Conservation (phyloP, 2,888 invertebrate species). For the Agrochola lota region DNA sequence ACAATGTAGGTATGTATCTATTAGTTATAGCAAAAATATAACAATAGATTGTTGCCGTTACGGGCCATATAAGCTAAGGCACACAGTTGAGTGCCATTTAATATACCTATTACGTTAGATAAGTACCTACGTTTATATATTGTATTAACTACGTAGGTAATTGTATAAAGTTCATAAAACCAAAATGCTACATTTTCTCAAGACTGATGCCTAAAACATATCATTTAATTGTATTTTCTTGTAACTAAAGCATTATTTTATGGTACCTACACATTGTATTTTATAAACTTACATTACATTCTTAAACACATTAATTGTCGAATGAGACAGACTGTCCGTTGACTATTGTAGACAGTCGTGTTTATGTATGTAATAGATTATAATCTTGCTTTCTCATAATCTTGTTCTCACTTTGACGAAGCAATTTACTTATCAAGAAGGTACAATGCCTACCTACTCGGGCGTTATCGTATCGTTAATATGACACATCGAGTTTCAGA, state of each 20-base stretch:
- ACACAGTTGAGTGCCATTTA: slow-evolving; percentile 23
- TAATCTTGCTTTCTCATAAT: not conserved
- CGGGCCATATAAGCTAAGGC: slow-evolving; percentile 13
- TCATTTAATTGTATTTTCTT: slow-evolving; percentile 80
- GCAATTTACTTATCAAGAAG: not conserved
- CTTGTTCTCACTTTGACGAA: not conserved
- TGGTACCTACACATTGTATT: slow-evolving; percentile 26
- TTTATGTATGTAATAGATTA: not conserved
- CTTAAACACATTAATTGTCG: not conserved
- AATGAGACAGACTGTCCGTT: not conserved
- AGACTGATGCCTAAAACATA: slow-evolving; percentile 85
- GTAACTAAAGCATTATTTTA: slow-evolving; percentile 59
- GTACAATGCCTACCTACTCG: not conserved
- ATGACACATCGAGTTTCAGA: not conserved
- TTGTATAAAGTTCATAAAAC: slow-evolving; percentile 30
- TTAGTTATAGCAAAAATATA: slow-evolving; percentile 1
- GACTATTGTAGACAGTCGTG: slow-evolving; percentile 7
- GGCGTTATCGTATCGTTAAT: not conserved
- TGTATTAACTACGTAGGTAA: slow-evolving; percentile 13
- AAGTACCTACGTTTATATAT: slow-evolving; percentile 20
- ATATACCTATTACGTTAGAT: slow-evolving; percentile 18
- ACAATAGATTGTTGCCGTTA: slow-evolving; percentile 26
- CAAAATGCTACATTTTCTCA: slow-evolving; percentile 76
- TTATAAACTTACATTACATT: slow-evolving; percentile 16
- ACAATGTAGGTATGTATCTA: slow-evolving; percentile 15